phyloP scores from a whole-genome alignment of 2,888 invertebrate genomes.

The Drosophila eohydei region DNA sequence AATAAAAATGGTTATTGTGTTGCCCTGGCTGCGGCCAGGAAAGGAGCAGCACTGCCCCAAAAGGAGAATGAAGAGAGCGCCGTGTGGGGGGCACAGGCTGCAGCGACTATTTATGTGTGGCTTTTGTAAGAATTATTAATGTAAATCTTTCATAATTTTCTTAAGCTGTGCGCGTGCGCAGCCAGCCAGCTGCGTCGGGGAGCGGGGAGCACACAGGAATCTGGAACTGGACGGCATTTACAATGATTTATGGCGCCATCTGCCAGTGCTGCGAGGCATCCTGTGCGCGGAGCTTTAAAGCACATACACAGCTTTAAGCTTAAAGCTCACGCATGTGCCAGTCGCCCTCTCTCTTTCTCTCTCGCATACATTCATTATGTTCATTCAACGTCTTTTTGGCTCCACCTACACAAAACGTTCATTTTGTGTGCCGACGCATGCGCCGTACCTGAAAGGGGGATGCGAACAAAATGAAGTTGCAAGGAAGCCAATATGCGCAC shows the following conservation, averaged over 20 bases:
- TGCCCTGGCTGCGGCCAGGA: constrained; percentile 28
- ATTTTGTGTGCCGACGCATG: constrained; percentile 66
- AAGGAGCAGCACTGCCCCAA: constrained; percentile 10
- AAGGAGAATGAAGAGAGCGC: not conserved
- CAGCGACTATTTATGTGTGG: constrained; percentile 79
- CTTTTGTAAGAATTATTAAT: constrained; percentile 82
- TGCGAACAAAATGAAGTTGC: constrained; percentile 77
- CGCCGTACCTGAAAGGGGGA: constrained; percentile 61
- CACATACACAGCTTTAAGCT: constrained; percentile 54
- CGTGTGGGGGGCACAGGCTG: constrained; percentile 45
- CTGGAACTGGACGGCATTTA: constrained; percentile 30
- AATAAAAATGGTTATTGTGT: constrained; percentile 81
- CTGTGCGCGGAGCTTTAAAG: constrained; percentile 46
- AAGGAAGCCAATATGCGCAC: constrained; percentile 45
- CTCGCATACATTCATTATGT: constrained; percentile 23
- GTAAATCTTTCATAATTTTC: constrained; percentile 83
- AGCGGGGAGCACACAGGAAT: not conserved
- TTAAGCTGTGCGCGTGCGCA: constrained; percentile 80
- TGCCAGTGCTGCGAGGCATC: constrained; percentile 63
- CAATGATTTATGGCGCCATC: constrained; percentile 62
- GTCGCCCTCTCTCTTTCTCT: not conserved
- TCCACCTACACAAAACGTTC: constrained; percentile 75
- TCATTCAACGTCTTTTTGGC: constrained; percentile 64
- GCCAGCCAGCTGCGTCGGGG: constrained; percentile 10
- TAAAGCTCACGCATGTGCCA: constrained; percentile 51